Evolutionary conservation across 2,113 vertebrate species (phyloP).

Genomic region (Piprites chloris): DNA sequence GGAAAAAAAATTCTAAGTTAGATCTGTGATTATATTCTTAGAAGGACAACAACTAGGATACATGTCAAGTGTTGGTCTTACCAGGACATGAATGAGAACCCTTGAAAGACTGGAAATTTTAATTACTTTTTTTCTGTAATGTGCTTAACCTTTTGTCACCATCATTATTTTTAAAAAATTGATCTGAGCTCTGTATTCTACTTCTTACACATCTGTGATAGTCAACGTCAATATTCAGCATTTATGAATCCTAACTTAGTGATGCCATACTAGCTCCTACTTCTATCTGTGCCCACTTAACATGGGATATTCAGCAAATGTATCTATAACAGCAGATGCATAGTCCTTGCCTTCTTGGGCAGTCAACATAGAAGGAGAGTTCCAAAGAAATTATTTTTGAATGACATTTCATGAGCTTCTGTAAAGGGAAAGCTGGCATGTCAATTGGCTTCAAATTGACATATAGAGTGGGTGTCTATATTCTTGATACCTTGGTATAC

Average conservation of each 20-base stretch:
- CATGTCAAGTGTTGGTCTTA: background rate
- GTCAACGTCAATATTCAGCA: background rate
- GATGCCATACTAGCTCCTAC: background rate
- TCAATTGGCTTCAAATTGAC: background rate
- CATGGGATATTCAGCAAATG: background rate
- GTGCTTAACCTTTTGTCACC: background rate
- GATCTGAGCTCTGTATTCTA: background rate
- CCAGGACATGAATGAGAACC: background rate
- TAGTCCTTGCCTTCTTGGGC: background rate
- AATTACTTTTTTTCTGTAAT: background rate
- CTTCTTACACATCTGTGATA: fast-evolving
- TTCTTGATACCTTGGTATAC: background rate
- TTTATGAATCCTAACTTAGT: background rate
- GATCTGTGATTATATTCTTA: background rate
- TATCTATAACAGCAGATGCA: background rate
- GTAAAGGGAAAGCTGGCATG: background rate
- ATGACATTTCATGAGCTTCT: background rate
- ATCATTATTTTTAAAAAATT: background rate
- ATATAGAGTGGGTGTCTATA: background rate
- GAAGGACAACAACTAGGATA: background rate
- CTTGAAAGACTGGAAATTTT: background rate
- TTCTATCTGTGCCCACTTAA: background rate
- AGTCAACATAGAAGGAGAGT: background rate
- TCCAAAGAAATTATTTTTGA: background rate
- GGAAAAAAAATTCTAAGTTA: background rate